Conservation (phyloP, 2,888 invertebrate genomes). For the Philereme vetulata region DNA sequence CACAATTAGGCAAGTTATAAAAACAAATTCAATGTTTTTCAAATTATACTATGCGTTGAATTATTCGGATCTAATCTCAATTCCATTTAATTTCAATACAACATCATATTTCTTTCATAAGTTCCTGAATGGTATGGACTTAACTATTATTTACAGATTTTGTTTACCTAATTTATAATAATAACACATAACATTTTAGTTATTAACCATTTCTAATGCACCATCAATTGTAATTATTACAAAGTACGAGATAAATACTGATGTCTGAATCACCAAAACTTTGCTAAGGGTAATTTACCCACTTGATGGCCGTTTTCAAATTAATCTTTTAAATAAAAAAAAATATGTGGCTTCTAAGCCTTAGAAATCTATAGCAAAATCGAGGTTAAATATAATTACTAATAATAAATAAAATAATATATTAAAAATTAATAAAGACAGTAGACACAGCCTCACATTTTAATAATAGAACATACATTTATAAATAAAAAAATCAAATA, state of each 20-base stretch:
- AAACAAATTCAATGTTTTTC: constrained; percentile 32
- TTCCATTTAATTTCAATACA: constrained; percentile 18
- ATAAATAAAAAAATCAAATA: not conserved
- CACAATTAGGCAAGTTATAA: constrained; percentile 55
- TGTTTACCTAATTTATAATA: constrained; percentile 31
- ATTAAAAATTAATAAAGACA: not conserved
- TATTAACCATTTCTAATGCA: constrained; percentile 23
- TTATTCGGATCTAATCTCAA: constrained; percentile 22
- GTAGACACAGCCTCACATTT: constrained; percentile 41
- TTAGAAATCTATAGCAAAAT: not conserved
- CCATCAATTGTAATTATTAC: constrained; percentile 31
- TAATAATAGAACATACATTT: constrained; percentile 18
- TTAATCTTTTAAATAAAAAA: not conserved
- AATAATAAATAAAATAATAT: not conserved
- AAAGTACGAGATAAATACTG: constrained; percentile 18
- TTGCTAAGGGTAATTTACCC: not conserved
- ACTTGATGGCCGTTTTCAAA: not conserved
- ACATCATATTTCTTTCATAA: constrained; percentile 7
- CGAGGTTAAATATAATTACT: not conserved
- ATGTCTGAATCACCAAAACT: not conserved
- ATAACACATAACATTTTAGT: constrained; percentile 39
- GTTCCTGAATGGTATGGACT: constrained; percentile 11
- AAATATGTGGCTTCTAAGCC: not conserved
- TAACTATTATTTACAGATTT: constrained; percentile 29
- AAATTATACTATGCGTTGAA: constrained; percentile 20